Conservation (phyloP, 2,797 vertebrate genomes). For the Myiotriccus ornatus region DNA sequence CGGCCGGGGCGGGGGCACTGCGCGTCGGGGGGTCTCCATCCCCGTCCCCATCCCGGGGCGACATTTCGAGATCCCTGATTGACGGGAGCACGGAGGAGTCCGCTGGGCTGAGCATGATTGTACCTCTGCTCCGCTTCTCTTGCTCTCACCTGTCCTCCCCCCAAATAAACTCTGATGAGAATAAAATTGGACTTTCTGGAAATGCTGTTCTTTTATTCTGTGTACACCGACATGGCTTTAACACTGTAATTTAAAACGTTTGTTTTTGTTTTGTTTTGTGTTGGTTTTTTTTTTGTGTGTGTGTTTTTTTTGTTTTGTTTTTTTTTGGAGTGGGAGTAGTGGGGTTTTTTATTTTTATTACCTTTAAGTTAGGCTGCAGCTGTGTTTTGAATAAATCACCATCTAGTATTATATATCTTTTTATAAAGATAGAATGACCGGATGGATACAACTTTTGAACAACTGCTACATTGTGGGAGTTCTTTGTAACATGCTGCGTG, state of each 20-base stretch:
- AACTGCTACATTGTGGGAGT: slow-evolving; percentile 67
- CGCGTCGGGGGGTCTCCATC: fast-evolving
- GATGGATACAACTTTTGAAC: slow-evolving; percentile 58
- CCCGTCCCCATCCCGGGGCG: no score
- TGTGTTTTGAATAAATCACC: slow-evolving; percentile 57
- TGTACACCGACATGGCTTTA: background rate
- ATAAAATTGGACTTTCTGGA: slow-evolving; percentile 22
- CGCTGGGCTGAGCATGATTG: background rate
- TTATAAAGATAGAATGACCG: slow-evolving; percentile 44
- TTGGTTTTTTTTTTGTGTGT: background rate
- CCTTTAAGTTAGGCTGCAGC: slow-evolving; percentile 38
- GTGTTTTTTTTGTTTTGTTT: background rate
- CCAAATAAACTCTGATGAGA: background rate
- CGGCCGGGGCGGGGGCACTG: background rate
- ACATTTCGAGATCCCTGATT: background rate
- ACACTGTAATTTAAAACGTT: background rate
- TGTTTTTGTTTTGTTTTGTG: background rate
- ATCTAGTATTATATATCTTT: slow-evolving; percentile 43
- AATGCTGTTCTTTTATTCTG: slow-evolving; percentile 3
- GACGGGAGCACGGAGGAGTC: no score
- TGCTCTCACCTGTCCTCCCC: background rate
- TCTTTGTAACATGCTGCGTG: slow-evolving; percentile 55
- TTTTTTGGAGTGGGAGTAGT: background rate
- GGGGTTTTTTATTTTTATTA: background rate
- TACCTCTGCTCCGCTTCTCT: background rate